Conservation (phyloP, 2,797 vertebrate species). For the Microctenopoma lineatum region DNA sequence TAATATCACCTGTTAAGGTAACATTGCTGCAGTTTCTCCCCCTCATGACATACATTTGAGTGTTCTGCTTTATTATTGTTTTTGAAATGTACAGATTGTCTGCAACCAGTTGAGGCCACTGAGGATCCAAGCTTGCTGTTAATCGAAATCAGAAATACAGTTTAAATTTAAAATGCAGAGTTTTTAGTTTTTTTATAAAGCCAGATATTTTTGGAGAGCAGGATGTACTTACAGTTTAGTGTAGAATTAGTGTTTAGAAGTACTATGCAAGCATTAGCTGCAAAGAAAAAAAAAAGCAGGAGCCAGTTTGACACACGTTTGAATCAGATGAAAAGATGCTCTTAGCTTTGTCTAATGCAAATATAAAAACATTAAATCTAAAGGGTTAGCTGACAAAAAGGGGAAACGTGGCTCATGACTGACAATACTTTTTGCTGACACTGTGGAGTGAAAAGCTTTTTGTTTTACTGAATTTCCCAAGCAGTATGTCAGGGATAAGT, state of each 20-base stretch:
- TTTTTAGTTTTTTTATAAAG: background rate
- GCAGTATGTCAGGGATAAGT: too few relatives aligned
- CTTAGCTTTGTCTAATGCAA: too few relatives aligned
- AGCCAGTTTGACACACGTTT: too few relatives aligned
- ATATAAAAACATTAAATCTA: too few relatives aligned
- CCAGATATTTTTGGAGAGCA: background rate
- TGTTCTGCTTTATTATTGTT: fast-evolving
- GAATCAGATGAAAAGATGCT: too few relatives aligned
- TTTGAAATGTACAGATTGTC: background rate
- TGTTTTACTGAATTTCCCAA: too few relatives aligned
- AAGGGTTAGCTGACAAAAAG: too few relatives aligned
- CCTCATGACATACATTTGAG: fast-evolving
- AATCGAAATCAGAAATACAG: background rate
- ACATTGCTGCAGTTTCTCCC: fast-evolving
- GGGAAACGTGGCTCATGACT: too few relatives aligned
- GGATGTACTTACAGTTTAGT: fast-evolving
- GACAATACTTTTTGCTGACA: too few relatives aligned
- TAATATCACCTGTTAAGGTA: fast-evolving
- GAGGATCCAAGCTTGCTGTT: fast-evolving
- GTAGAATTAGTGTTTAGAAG: background rate
- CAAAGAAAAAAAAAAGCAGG: background rate
- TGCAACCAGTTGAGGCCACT: background rate
- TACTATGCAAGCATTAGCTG: fast-evolving
- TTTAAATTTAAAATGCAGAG: background rate
- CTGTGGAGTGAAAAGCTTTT: too few relatives aligned